Evolutionary conservation across 2,113 vertebrate species (phyloP), one percentile per base, ranked within the genome.

Genomic region (Thalassoma bifasciatum): DNA sequence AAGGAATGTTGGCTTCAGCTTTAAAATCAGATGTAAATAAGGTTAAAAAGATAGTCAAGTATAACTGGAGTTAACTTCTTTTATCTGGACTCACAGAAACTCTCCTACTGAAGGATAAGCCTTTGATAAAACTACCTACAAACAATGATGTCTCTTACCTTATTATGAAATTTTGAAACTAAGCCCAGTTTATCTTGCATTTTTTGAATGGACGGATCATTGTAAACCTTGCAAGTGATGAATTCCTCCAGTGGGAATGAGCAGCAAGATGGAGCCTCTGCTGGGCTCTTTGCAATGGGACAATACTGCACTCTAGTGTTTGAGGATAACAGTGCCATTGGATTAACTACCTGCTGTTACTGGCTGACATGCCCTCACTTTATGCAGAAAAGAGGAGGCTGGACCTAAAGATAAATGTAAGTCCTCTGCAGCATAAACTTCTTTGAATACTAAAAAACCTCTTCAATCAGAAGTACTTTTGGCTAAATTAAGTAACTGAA

Each of bases 301-400:
- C 81, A 75, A 83, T 17, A 87, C 66, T 84, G 83, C 8, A 86
- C 83, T 86, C 89, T 89, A 67, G 81, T 85, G 90, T 58, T n/a
- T 2, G 3, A 14, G 14, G 17, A 7, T 12, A 10, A 65, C 24
- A 26, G 37, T 1, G 5, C 42, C 14, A 21, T 65, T 67, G 58
- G 44, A 21, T 24, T 53, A 37, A 6, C 38, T 58, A 36, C 42
- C 54, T 21, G 8, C 11, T 47, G 44, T 47, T 19, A 47, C 19
- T 19, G 4, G 16, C 7, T 19, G 17, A 1, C 8, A n/a, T 24
- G 8, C 23, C 12, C 14, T 37, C 2, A 17, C 10, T 40, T n/a
- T 23, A 21, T 49, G 24, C 38, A 23, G 22, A 49, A 8, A 49
- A 49, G 16, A 6, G 5, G 4, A 16, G 16, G 44, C 40, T 42